Percentiles rank a stretch among this genome's conserved stretches.
Evolutionary conservation across 2,888 invertebrate genomes (phyloP).

Genomic region (Heliconius cydno): DNA sequence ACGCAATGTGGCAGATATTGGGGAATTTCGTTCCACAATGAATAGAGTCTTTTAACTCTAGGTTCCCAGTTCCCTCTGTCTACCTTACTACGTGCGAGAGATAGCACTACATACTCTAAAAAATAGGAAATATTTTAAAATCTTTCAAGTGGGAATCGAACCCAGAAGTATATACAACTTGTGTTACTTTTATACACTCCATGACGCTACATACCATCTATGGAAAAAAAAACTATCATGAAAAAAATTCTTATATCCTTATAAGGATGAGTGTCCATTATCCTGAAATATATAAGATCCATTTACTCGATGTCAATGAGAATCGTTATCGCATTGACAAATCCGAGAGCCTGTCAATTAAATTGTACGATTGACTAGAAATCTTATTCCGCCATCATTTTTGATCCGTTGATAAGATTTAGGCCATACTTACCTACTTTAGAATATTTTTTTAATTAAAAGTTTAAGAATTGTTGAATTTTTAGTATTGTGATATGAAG

Average conservation of each 20-base stretch:
- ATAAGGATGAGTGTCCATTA: not conserved
- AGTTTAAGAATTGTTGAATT: not conserved
- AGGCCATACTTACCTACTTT: not conserved
- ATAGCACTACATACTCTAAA: too few relatives aligned
- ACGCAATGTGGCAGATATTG: too few relatives aligned
- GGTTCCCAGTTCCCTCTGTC: too few relatives aligned
- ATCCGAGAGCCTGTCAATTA: slow-evolving; percentile 21
- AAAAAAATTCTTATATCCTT: not conserved
- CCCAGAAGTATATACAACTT: too few relatives aligned
- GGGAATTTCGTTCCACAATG: too few relatives aligned
- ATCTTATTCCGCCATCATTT: not conserved
- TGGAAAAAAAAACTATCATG: not conserved
- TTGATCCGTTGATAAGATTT: slow-evolving; percentile 2
- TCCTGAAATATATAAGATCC: slow-evolving; percentile 11
- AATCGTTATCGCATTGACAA: slow-evolving; percentile 23
- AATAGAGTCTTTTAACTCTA: too few relatives aligned
- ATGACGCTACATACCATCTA: too few relatives aligned
- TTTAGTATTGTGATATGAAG: too few relatives aligned
- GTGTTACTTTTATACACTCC: too few relatives aligned
- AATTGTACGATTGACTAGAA: slow-evolving; percentile 3
- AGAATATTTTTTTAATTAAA: not conserved
- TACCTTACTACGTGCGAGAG: too few relatives aligned
- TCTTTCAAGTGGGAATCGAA: too few relatives aligned
- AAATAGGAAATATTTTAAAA: too few relatives aligned
- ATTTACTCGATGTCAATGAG: slow-evolving; percentile 15